Conservation (phyloP, 2,888 invertebrate species). For the Blastobasis adustella region DNA sequence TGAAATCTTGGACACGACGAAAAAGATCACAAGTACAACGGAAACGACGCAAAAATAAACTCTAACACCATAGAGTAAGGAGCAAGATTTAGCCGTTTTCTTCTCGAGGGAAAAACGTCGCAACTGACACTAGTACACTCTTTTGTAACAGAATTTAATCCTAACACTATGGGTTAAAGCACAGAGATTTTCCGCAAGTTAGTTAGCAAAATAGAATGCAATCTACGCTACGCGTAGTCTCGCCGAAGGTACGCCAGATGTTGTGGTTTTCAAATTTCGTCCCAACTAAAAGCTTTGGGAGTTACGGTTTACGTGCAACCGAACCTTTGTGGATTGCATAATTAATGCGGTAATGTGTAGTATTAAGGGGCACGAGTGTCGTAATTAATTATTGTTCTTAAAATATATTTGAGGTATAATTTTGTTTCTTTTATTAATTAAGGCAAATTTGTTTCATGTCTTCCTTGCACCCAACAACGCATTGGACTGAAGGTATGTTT, state of each 20-base stretch:
- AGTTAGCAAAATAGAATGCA: conserved; percentile 49
- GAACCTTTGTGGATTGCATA: too few relatives aligned
- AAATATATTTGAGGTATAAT: conserved; percentile 13
- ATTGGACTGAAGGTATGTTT: too few relatives aligned
- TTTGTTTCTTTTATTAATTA: conserved; percentile 11
- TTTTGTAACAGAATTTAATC: neutral
- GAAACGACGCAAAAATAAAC: too few relatives aligned
- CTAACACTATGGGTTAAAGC: conserved; percentile 1
- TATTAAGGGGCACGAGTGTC: neutral
- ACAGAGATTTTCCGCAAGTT: conserved; percentile 15
- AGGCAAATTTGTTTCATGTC: conserved; percentile 16
- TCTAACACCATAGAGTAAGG: too few relatives aligned
- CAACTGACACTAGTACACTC: conserved; percentile 26
- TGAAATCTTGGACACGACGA: conserved; percentile 41
- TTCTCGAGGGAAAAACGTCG: conserved; percentile 14
- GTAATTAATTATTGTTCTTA: conserved; percentile 14
- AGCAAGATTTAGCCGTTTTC: too few relatives aligned
- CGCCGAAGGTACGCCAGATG: conserved; percentile 60
- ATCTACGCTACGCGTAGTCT: conserved; percentile 53
- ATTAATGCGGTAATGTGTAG: too few relatives aligned
- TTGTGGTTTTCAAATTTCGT: conserved; percentile 65
- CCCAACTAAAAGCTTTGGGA: conserved; percentile 56
- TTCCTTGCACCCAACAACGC: conserved; percentile 8
- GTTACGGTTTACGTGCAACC: too few relatives aligned
- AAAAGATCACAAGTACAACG: conserved; percentile 8